Base-by-base conservation (phyloP, 2,797 vertebrate species). In the Lacerta bilineata region DNA sequence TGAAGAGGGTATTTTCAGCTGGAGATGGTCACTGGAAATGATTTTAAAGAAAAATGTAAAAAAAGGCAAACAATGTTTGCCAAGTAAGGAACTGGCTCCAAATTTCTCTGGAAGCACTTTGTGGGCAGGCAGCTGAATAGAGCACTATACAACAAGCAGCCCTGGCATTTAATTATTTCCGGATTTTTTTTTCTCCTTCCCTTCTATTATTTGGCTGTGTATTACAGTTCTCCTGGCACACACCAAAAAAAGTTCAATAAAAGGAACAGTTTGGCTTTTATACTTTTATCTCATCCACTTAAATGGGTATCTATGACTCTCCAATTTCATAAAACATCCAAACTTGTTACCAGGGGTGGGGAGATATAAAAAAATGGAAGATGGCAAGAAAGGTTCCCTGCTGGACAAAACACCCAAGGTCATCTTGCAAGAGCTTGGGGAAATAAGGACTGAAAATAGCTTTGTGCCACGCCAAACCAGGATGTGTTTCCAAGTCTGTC, bases 91-190 rank as follows among this genome's bases (percentile, higher is more conserved):
- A 90, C 93, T 95, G 95, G 96, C 95, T 96, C 87, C 83, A 39
- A 87, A 82, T 89, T 93, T n/a, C 87, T 89, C 91, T 95, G 93
- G 91, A 94, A 95, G 93, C 83, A 94, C 92, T 96, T 89, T 94
- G 95, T 96, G 96, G 95, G 94, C 79, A 96, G 95, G 79, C 91
- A 92, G 92, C 85, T 96, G 96, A 97, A 97, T 86, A 90, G 93
- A 79, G 88, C 36, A 55, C 95, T 90, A 84, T 86, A 93, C 72
- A 95, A 92, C 93, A 93, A 91, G 93, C 1, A 78, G 91, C 87
- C 86, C 80, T 95, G 96, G 94, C 96, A 95, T 94, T 93, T 91
- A 72, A 86, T 89, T 36, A 93, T 90, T 96, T 95, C 96, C 84
- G 25, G 86, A 36, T 29, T 41, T 27, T 17, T 76, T 43, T 76